These are phyloP conservation scores for Apis laboriosa DNA, from an alignment of 1,140 invertebrate species.

Conservation along the genomic window DNA sequence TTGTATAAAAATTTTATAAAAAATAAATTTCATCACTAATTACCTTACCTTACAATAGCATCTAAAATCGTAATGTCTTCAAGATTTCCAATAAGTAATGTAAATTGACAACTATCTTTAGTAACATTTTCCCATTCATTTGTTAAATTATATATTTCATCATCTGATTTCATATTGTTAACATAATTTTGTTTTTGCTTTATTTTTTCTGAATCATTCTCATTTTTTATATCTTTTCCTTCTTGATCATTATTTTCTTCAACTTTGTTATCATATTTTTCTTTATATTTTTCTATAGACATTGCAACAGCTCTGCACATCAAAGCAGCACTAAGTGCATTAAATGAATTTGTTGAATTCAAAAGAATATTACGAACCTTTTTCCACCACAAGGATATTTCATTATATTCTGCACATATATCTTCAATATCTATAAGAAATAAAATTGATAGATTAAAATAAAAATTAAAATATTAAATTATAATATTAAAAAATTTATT, in stretches of 20 bases:
- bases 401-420: slow-evolving; percentile 83
- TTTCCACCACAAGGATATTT: slow-evolving; percentile 88
- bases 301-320: slow-evolving; percentile 88
- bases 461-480: background rate
- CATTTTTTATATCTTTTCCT: slow-evolving; percentile 51
- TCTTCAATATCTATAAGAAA: slow-evolving; percentile 70
- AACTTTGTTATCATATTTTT: slow-evolving; percentile 61
- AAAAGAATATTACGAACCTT: slow-evolving; percentile 86
- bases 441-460: background rate
- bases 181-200: slow-evolving; percentile 38
- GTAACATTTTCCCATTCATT: slow-evolving; percentile 91
- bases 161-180: slow-evolving; percentile 72
- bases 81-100: slow-evolving; percentile 91
- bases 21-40: slow-evolving; percentile 69
- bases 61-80: slow-evolving; percentile 93
- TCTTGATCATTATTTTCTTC: slow-evolving; percentile 68
- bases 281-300: slow-evolving; percentile 79
- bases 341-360: slow-evolving; percentile 86
- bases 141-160: slow-evolving; percentile 78
- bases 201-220: slow-evolving; percentile 42
- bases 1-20: slow-evolving; percentile 36
- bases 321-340: slow-evolving; percentile 88
- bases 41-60: slow-evolving; percentile 85
- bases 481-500: background rate
- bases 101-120: slow-evolving; percentile 92